A percentile compares a stretch with the other conserved stretches of the same genome.
Conservation (phyloP, 2,888 invertebrate species). For the Rapana venosa region DNA sequence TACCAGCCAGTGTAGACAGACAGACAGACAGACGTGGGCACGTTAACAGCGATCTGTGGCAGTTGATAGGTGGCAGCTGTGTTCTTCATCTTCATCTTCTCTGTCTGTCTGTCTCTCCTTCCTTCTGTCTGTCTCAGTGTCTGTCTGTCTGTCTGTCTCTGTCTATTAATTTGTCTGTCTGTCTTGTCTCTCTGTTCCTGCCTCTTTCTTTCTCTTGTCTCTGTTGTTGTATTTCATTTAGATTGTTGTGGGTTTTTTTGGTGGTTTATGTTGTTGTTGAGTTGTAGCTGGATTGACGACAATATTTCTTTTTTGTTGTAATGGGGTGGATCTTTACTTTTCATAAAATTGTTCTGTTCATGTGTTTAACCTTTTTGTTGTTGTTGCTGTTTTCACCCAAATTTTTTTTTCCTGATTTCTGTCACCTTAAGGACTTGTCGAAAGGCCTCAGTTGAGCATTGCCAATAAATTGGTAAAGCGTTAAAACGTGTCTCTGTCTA, state of each 20-base stretch:
- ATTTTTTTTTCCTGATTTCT: too few relatives aligned
- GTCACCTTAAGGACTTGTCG: too few relatives aligned
- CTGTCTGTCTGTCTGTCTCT: not conserved
- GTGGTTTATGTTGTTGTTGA: not conserved
- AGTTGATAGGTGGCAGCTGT: conserved; percentile 31
- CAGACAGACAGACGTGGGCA: not conserved
- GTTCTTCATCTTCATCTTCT: conserved; percentile 9
- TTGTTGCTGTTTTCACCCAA: too few relatives aligned
- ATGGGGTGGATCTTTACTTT: too few relatives aligned
- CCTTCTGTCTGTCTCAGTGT: not conserved
- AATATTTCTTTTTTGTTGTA: too few relatives aligned
- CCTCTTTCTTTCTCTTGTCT: not conserved
- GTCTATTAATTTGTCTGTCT: not conserved
- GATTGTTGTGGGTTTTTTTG: not conserved
- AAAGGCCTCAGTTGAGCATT: too few relatives aligned
- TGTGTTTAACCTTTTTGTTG: not conserved
- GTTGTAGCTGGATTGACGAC: too few relatives aligned
- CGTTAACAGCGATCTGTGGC: conserved; percentile 24
- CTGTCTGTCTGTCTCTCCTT: not conserved
- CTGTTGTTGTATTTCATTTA: too few relatives aligned
- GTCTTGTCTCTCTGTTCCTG: not conserved
- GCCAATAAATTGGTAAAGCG: too few relatives aligned
- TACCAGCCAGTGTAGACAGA: not conserved
- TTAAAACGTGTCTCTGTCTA: not conserved
- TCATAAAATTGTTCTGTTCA: too few relatives aligned